Percentiles rank a stretch among this genome's conserved stretches.
These are phyloP conservation scores for Auanema sp. DNA, from an alignment of 2,888 invertebrate species.

Conservation along the genomic window DNA sequence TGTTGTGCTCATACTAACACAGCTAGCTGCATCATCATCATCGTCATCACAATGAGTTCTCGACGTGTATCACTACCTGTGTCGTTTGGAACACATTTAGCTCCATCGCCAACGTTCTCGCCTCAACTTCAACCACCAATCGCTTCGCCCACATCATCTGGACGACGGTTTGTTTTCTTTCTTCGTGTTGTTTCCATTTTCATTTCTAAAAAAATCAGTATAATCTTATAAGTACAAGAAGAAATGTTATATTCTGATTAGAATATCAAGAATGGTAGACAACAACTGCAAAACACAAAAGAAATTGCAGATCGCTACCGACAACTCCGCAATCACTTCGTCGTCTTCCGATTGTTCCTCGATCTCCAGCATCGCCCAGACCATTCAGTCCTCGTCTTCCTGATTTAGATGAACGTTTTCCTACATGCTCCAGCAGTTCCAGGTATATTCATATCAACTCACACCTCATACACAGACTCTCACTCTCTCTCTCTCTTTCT, in stretches of 20 bases:
- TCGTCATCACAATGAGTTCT: background rate
- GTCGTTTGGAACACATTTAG: background rate
- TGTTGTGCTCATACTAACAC: too few relatives aligned
- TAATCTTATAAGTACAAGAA: background rate
- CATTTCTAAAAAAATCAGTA: background rate
- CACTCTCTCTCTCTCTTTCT: too few relatives aligned
- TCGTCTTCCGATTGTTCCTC: background rate
- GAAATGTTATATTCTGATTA: background rate
- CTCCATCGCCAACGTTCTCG: background rate
- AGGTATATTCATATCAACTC: too few relatives aligned
- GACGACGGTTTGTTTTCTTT: too few relatives aligned
- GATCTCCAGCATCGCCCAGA: background rate
- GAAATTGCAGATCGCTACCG: background rate
- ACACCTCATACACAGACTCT: too few relatives aligned
- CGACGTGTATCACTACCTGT: conserved; percentile 4
- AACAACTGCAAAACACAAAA: background rate
- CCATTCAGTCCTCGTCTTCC: conserved; percentile 5
- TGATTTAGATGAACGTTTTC: conserved; percentile 2
- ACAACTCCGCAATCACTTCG: background rate
- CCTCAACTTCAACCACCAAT: background rate
- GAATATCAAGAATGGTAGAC: background rate
- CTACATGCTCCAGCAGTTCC: too few relatives aligned
- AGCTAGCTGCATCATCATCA: too few relatives aligned
- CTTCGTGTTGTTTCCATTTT: too few relatives aligned
- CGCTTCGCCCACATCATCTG: background rate